A percentile compares a stretch with the other conserved stretches of the same genome.
Evolutionary conservation across 1,140 invertebrate genomes (phyloP).

Genomic region (Drosophila mojavensis): DNA sequence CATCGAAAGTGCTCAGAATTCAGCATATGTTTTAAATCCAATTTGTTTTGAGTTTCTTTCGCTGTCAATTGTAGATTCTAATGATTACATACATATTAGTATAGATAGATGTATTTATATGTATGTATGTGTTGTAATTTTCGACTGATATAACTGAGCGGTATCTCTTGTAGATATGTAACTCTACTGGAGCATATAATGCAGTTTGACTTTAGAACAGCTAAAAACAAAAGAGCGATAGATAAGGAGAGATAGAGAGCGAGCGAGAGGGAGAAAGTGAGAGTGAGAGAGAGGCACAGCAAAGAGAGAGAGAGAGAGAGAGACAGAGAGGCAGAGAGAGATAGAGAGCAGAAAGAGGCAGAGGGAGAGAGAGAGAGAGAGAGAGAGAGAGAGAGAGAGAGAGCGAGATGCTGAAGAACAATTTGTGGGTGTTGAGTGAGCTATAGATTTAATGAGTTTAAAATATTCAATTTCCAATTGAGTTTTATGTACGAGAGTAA

Average conservation of each 20-base stretch:
- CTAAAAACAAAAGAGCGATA: conserved; percentile 22
- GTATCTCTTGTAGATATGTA: background rate
- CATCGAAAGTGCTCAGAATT: background rate
- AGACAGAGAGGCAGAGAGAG: background rate
- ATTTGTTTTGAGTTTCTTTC: too few relatives aligned
- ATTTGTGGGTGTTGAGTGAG: conserved; percentile 6
- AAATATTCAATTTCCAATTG: conserved; percentile 12
- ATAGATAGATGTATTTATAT: conserved; percentile 14
- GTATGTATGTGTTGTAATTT: background rate
- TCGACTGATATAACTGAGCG: too few relatives aligned
- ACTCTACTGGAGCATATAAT: background rate
- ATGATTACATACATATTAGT: conserved; percentile 32
- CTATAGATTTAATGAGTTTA: background rate
- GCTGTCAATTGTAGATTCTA: too few relatives aligned
- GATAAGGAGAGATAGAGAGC: conserved; percentile 35
- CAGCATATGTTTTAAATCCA: too few relatives aligned
- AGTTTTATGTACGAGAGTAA: background rate
- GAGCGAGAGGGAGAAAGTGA: conserved; percentile 6
- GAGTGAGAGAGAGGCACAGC: conserved; percentile 12
- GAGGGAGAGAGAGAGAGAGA: conserved; percentile 9
- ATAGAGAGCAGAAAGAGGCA: conserved; percentile 1
- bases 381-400: background rate
- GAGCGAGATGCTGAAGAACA: conserved; percentile 40
- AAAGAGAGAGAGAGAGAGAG: conserved; percentile 16
- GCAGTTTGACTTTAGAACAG: conserved; percentile 1